Evolutionary conservation across 2,888 invertebrate genomes (phyloP), one percentile per base, ranked within the genome.

Genomic region (Sinhomidia bicolor): DNA sequence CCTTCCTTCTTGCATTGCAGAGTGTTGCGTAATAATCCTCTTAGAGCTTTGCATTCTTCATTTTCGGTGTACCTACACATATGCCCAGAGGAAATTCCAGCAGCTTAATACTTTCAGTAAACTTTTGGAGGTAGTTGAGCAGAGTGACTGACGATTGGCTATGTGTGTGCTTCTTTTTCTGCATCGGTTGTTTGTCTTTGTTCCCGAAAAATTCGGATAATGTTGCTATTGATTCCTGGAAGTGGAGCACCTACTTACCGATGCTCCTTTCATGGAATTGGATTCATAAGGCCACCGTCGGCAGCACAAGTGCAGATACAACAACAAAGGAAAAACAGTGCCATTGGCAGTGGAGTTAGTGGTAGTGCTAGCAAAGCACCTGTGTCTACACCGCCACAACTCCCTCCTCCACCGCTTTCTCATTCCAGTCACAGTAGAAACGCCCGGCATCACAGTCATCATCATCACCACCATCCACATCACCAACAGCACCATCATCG

Each of bases 201-300:
- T 57, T 54, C 78, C 20, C 68, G 32, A 82, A 82, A 68, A 51
- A 68, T n/a, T 65, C 51, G 71, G 80, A 86, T 68, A 81, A 88
- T 88, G 88, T 80, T 88, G 80, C 74, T 88, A 44, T 78, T 88
- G 74, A 88, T 88, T 80, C 88, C 88, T 80, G 88, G 88, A 84
- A 88, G 80, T 84, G 88, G 88, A 88, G 80, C 80, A 78, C 81
- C 62, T 32, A 62, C 88, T 44, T 88, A 88, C 20, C 54, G 84
- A 71, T 84, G 84, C 62, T 84, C 88, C 71, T 88, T 80, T 51
- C 85, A 85, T 78, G 80, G 88, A 60, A 79, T 88, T 14, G 79
- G 84, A n/a, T 84, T 88, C 60, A 78, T 88, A 32, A 82, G 88
- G 65, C 57, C 87, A 12, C 82, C 87, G 29, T 71, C 71, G 4